Evolutionary conservation across 92 coral and sea anemone genomes (phyloP), one percentile per base, ranked within the genome.

Genomic region (Parazoanthus darwini): DNA sequence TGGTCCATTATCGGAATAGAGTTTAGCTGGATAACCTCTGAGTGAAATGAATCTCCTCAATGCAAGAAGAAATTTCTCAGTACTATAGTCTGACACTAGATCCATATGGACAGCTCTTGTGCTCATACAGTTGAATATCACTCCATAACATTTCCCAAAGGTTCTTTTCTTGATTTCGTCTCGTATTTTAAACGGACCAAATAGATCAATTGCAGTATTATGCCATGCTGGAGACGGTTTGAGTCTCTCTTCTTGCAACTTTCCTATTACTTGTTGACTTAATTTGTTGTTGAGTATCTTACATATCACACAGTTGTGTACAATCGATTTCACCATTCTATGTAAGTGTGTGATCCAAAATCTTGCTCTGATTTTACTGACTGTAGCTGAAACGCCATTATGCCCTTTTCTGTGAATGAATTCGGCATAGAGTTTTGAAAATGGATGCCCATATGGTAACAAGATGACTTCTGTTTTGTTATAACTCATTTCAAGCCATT

Each of bases 341-440:
- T 84, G 93, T 4, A 91, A 74, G 56, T 83, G 85, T 9, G 81
- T 70, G 48, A 91, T 88, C 93, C 93, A 88, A 75, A 88, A 88
- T 37, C 91, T 66, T 67, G 73, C 46, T 77, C 89, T 70, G 77
- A 82, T 91, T 63, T 72, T 91, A 83, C 88, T 81, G 42, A 82
- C 75, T 63, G 91, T 82, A 39, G 89, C 71, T 22, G 91, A 79
- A 18, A 86, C 82, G 22, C 90, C 90, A 74, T 82, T 80, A 80
- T 90, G 92, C 58, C 90, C 93, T 74, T 77, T 86, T 77, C 80
- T 74, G 79, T 90, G 93, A 29, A 81, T 74, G 67, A 80, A 68
- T 80, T 90, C 89, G 39, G 91, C 91, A 65, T 85, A 75, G 20
- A 89, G 63, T 63, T 70, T 63, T n/a, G 89, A 85, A 56, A 89